phyloP scores from a whole-genome alignment of 2,888 invertebrate species.

The Doris montereyensis region DNA sequence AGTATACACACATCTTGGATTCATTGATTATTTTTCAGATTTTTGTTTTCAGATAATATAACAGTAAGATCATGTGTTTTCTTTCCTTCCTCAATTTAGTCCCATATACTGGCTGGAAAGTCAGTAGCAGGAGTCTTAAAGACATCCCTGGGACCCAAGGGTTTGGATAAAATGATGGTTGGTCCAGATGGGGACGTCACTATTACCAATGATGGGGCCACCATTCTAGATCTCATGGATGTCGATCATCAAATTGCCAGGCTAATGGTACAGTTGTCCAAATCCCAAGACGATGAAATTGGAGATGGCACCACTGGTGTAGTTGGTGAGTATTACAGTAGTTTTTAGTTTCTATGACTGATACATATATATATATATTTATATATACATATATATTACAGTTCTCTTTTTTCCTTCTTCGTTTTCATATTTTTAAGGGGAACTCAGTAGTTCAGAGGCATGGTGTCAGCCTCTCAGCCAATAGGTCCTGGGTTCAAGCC shows the following conservation, averaged over 20 bases:
- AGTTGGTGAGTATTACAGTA: conserved; percentile 79
- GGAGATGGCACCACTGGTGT: conserved; percentile 99
- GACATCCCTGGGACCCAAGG: conserved; percentile 95
- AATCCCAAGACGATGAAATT: conserved; percentile 99
- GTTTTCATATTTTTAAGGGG: background rate
- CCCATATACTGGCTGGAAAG: conserved; percentile 97
- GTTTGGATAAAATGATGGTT: conserved; percentile 98
- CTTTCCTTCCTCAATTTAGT: conserved; percentile 78
- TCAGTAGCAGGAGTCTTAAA: conserved; percentile 90
- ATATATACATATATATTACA: background rate
- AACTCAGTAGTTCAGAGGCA: too few relatives aligned
- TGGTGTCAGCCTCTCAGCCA: too few relatives aligned
- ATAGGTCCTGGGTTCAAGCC: too few relatives aligned
- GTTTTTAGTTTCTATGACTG: too few relatives aligned
- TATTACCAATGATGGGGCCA: conserved; percentile 99
- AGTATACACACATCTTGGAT: too few relatives aligned
- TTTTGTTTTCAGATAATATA: too few relatives aligned
- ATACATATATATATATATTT: too few relatives aligned
- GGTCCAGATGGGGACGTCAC: conserved; percentile 97
- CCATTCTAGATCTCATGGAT: conserved; percentile 98
- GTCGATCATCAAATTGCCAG: conserved; percentile 99
- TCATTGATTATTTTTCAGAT: too few relatives aligned
- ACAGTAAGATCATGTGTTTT: background rate
- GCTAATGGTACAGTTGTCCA: conserved; percentile 96
- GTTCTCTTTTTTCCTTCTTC: background rate